A percentile compares a stretch with the other conserved stretches of the same genome.
phyloP scores from a whole-genome alignment of 2,888 invertebrate genomes.

The Aspidapion aeneum region DNA sequence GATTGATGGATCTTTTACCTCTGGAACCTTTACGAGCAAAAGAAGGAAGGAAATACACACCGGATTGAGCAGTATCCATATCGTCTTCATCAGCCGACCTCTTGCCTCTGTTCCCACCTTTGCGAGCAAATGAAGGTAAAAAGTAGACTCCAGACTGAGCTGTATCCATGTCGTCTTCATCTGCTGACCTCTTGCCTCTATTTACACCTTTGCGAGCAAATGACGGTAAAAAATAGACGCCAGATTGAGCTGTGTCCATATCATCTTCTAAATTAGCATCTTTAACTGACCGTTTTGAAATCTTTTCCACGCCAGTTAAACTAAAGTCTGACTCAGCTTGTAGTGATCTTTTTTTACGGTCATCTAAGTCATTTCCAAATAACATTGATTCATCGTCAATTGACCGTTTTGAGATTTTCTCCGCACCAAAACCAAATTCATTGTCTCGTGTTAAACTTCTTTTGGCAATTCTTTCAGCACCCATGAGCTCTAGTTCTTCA shows the following conservation, averaged over 20 bases:
- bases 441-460: conserved; percentile 1
- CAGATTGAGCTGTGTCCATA: conserved; percentile 12
- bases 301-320: conserved; percentile 4
- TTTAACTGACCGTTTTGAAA: neutral
- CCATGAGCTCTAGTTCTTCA: conserved; percentile 4
- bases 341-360: conserved; percentile 15
- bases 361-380: neutral
- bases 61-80: conserved; percentile 21
- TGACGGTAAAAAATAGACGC: conserved; percentile 12
- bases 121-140: conserved; percentile 22
- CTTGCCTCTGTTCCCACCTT: conserved; percentile 19
- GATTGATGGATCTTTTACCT: conserved; percentile 12
- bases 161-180: conserved; percentile 23
- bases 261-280: conserved; percentile 3
- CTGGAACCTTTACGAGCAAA: conserved; percentile 23
- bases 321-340: conserved; percentile 18
- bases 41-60: conserved; percentile 22
- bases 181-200: conserved; percentile 18
- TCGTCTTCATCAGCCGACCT: conserved; percentile 19
- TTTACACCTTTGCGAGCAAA: conserved; percentile 15
- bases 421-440: conserved; percentile 9
- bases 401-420: conserved; percentile 22
- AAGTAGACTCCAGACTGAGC: conserved; percentile 26
- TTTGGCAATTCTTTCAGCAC: conserved; percentile 22
- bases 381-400: neutral